phyloP scores from a whole-genome alignment of 1,140 invertebrate species.

The Macrocentrus cingulum region DNA sequence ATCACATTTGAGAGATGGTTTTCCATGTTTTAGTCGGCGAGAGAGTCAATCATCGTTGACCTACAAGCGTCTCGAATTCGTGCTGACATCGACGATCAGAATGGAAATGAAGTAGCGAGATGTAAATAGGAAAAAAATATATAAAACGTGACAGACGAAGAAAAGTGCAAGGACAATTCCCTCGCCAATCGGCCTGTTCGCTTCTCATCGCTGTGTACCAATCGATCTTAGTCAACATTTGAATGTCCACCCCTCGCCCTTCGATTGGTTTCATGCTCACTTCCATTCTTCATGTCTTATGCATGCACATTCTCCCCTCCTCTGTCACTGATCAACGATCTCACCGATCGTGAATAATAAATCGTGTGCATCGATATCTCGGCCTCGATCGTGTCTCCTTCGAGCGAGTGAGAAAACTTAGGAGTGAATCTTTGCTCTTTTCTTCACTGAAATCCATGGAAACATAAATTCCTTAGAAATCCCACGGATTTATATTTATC shows the following conservation, averaged over 20 bases:
- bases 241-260: constrained; percentile 1
- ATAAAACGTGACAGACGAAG: constrained; percentile 20
- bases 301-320: not conserved
- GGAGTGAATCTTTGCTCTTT: constrained; percentile 8
- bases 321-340: constrained; percentile 19
- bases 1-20: not conserved
- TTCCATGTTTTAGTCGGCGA: not conserved
- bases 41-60: no score
- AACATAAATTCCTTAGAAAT: not conserved
- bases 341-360: constrained; percentile 26
- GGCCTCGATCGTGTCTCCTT: constrained; percentile 4
- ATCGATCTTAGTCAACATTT: constrained; percentile 26
- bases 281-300: constrained; percentile 13
- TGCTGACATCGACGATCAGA: no score
- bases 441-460: not conserved
- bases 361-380: constrained; percentile 11
- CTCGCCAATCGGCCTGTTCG: not conserved
- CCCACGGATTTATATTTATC: no score
- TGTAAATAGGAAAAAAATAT: constrained; percentile 6
- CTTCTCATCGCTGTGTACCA: not conserved
- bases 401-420: constrained; percentile 1
- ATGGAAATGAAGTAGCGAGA: not conserved
- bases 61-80: no score
- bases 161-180: constrained; percentile 7
- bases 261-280: not conserved